Conservation (phyloP, 2,888 invertebrate species). For the Drosophila quasianomalipes region DNA sequence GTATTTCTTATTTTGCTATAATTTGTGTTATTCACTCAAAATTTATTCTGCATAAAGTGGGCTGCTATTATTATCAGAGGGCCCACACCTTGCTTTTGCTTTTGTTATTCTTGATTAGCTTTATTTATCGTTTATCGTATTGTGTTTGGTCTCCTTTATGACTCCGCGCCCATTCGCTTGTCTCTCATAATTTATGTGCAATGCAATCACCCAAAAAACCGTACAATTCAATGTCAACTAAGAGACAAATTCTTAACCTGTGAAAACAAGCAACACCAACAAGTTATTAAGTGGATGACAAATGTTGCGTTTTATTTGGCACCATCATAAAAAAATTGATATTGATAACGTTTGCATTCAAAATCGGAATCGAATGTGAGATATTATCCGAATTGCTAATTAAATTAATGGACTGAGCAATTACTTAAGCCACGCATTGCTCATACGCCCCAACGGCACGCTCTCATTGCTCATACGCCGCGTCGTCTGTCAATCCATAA, state of each 20-base stretch:
- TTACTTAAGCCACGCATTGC: slow-evolving; percentile 25
- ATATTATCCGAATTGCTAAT: slow-evolving; percentile 63
- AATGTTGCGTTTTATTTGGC: slow-evolving; percentile 22
- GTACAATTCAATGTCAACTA: slow-evolving; percentile 46
- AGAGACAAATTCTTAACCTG: slow-evolving; percentile 3
- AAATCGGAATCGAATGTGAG: slow-evolving; percentile 39
- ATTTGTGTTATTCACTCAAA: slow-evolving; percentile 37
- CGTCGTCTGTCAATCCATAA: slow-evolving; percentile 35
- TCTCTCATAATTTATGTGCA: slow-evolving; percentile 37
- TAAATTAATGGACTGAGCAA: slow-evolving; percentile 51
- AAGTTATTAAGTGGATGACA: slow-evolving; percentile 17
- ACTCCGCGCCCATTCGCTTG: slow-evolving; percentile 36
- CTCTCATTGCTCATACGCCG: slow-evolving; percentile 37
- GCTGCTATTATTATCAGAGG: slow-evolving; percentile 42
- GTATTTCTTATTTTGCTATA: slow-evolving; percentile 20
- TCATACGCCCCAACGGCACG: slow-evolving; percentile 39
- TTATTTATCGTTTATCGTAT: slow-evolving; percentile 44
- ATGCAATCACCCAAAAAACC: slow-evolving; percentile 36
- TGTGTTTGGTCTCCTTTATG: slow-evolving; percentile 38
- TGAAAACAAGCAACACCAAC: slow-evolving; percentile 2
- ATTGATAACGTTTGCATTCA: slow-evolving; percentile 1
- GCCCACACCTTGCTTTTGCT: slow-evolving; percentile 44
- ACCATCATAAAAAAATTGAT: slow-evolving; percentile 8
- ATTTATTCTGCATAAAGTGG: slow-evolving; percentile 9
- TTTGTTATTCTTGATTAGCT: slow-evolving; percentile 43